Conservation (phyloP, 2,113 vertebrate genomes). For the Quiscalus mexicanus region DNA sequence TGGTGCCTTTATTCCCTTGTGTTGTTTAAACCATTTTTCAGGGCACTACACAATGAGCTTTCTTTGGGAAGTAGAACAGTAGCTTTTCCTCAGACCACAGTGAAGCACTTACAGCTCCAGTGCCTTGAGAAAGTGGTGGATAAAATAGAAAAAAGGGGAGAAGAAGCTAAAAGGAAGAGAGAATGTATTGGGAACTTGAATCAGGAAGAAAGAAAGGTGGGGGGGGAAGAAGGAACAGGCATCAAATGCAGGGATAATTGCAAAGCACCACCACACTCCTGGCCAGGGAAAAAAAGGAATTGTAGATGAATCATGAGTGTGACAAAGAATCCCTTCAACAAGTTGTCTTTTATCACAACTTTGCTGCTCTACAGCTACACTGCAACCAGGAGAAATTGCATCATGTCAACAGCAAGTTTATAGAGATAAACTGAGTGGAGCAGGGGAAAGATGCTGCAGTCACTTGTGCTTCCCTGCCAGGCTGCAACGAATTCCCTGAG, state of each 20-base stretch:
- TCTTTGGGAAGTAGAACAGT: constrained; percentile 14
- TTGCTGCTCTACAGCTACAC: not conserved
- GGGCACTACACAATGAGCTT: constrained; percentile 51
- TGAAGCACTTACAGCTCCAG: not conserved
- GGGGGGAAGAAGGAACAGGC: not conserved
- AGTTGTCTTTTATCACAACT: constrained; percentile 56
- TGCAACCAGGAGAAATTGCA: constrained; percentile 31
- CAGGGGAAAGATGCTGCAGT: constrained; percentile 22
- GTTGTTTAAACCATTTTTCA: constrained; percentile 49
- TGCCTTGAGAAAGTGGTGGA: not conserved
- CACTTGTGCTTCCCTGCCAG: not conserved
- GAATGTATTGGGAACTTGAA: constrained; percentile 37
- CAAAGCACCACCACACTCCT: constrained; percentile 26
- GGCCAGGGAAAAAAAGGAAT: not conserved
- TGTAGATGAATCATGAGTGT: constrained; percentile 22
- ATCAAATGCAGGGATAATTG: constrained; percentile 34
- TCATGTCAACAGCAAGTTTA: constrained; percentile 43
- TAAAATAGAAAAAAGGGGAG: not conserved
- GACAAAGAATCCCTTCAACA: constrained; percentile 60
- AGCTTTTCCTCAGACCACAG: constrained; percentile 47
- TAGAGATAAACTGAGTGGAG: constrained; percentile 49
- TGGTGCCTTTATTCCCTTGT: constrained; percentile 41
- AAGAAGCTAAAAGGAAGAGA: constrained; percentile 9
- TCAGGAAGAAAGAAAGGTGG: not conserved
- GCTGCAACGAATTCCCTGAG: not conserved